phyloP scores from a whole-genome alignment of 1,140 invertebrate species.

The Physella acuta region DNA sequence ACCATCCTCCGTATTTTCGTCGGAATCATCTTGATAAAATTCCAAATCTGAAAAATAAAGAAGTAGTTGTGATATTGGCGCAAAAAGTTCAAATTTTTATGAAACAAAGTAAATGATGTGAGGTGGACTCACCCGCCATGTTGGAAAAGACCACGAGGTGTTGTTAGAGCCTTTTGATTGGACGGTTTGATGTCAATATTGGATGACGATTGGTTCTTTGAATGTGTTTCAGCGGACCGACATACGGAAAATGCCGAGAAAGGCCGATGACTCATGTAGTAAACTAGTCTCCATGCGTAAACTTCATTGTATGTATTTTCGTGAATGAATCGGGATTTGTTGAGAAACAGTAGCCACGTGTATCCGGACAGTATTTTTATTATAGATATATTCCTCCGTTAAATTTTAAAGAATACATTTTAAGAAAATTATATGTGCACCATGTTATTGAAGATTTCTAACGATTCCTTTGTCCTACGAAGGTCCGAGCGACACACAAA shows the following conservation, averaged over 20 bases:
- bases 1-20: conserved; percentile 54
- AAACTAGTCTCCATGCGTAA: conserved; percentile 3
- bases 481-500: conserved; percentile 24
- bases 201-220: conserved; percentile 43
- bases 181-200: conserved; percentile 34
- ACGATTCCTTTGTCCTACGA: conserved; percentile 13
- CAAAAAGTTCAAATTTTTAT: conserved; percentile 46
- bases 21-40: conserved; percentile 52
- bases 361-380: background rate
- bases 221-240: conserved; percentile 33
- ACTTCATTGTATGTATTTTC: conserved; percentile 22
- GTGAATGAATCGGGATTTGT: conserved; percentile 24
- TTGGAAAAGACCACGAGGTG: conserved; percentile 57
- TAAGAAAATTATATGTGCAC: too few species aligned
- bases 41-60: conserved; percentile 57
- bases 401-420: too few species aligned
- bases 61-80: conserved; percentile 38
- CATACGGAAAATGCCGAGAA: conserved; percentile 42
- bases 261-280: conserved; percentile 39
- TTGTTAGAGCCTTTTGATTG: conserved; percentile 49
- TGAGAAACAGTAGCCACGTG: background rate
- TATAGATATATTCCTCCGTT: too few species aligned
- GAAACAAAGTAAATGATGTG: conserved; percentile 52
- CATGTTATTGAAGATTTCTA: background rate
- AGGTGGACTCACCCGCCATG: conserved; percentile 60